phyloP scores from a whole-genome alignment of 2,113 vertebrate species.

The Erinaceus europaeus region DNA sequence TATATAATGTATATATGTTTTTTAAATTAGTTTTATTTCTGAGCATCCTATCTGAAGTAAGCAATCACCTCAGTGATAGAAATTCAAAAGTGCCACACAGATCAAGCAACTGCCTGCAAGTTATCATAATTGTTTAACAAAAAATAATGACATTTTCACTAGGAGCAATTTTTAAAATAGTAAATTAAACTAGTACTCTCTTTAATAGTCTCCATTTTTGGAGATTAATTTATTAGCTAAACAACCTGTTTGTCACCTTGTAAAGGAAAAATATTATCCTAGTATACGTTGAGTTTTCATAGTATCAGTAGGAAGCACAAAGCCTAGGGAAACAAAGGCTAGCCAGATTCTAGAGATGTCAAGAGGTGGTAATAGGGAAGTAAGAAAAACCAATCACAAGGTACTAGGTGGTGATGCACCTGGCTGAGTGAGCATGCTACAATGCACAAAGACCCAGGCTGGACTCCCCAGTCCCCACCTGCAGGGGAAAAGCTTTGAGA shows the following conservation, averaged over 20 bases:
- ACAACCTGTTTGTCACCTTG: background rate
- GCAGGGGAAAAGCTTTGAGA: no score
- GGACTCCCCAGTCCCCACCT: no score
- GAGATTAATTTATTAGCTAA: constrained; percentile 11
- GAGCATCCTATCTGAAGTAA: constrained; percentile 15
- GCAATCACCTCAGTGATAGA: background rate
- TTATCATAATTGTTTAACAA: background rate
- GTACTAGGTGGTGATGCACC: no score
- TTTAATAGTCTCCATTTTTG: constrained; percentile 1
- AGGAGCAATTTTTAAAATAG: constrained; percentile 2
- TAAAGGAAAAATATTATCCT: background rate
- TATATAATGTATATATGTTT: constrained; percentile 40
- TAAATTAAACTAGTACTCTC: background rate
- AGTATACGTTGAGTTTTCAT: background rate
- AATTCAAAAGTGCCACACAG: background rate
- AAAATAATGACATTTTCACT: background rate
- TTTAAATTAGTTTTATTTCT: constrained; percentile 40
- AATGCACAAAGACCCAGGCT: no score
- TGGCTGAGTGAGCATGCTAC: no score
- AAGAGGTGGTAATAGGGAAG: background rate
- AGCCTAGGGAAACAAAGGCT: background rate
- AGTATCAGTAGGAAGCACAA: background rate
- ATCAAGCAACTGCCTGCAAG: background rate
- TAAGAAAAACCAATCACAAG: background rate
- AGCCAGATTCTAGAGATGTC: background rate